phyloP scores from a whole-genome alignment of 2,797 vertebrate species.

The Cheirogaleus major region DNA sequence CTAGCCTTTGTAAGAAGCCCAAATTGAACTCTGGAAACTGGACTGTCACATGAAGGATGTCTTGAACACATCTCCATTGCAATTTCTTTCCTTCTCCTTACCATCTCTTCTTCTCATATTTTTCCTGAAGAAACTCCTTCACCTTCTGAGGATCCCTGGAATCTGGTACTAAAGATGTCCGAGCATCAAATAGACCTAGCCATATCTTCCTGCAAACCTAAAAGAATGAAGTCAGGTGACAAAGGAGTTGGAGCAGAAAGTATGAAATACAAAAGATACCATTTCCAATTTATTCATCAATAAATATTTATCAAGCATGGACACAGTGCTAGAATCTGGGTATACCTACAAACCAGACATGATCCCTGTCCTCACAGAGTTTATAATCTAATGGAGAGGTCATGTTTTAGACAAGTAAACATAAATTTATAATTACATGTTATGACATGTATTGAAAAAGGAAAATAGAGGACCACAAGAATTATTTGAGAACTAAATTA shows the following conservation, averaged over 20 bases:
- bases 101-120: conserved; percentile 96
- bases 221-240: not conserved
- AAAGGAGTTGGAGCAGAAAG: conserved; percentile 2
- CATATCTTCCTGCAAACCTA: conserved; percentile 93
- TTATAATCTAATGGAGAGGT: not conserved
- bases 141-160: conserved; percentile 93
- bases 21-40: not conserved
- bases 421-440: not conserved
- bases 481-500: not conserved
- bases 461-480: not conserved
- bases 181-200: conserved; percentile 93
- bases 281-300: not conserved
- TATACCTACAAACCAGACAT: not conserved
- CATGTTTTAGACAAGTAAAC: not conserved
- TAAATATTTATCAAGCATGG: not conserved
- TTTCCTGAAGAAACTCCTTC: conserved; percentile 96
- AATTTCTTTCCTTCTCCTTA: conserved; percentile 73
- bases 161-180: conserved; percentile 90
- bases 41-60: not conserved
- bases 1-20: not conserved
- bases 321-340: not conserved
- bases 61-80: not conserved
- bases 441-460: not conserved
- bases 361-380: not conserved
- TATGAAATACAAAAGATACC: not conserved